Conservation (phyloP, 2,888 invertebrate species). For the Plagodis dolabraria region DNA sequence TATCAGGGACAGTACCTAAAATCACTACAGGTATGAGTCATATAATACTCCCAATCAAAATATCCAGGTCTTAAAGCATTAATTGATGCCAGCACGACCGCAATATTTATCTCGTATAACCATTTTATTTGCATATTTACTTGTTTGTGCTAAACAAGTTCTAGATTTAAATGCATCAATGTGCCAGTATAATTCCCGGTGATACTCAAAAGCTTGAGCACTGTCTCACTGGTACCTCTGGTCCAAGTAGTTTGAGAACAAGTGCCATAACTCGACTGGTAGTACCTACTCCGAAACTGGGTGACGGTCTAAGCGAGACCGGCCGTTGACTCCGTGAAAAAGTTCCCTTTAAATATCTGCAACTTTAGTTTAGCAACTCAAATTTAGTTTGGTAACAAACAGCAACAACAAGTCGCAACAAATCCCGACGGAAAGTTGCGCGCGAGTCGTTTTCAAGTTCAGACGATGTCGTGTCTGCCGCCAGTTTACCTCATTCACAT, state of each 20-base stretch:
- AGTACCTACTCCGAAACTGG: constrained; percentile 78
- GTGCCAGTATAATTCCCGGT: background rate
- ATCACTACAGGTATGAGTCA: background rate
- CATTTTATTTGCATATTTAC: too few relatives aligned
- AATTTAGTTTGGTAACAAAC: constrained; percentile 84
- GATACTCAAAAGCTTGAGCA: constrained; percentile 9
- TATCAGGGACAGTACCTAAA: constrained; percentile 1
- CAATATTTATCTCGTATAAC: too few relatives aligned
- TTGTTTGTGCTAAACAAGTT: too few relatives aligned
- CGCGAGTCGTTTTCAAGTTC: constrained; percentile 84
- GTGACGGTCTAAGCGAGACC: constrained; percentile 80
- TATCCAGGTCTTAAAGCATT: too few relatives aligned
- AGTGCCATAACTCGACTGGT: constrained; percentile 83
- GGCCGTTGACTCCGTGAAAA: constrained; percentile 85
- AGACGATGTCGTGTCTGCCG: constrained; percentile 44
- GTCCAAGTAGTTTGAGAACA: constrained; percentile 82
- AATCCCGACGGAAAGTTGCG: constrained; percentile 79
- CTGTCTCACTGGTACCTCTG: constrained; percentile 36
- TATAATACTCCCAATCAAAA: too few relatives aligned
- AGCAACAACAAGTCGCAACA: constrained; percentile 82
- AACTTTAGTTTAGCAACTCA: constrained; percentile 84
- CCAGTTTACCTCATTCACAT: constrained; percentile 11
- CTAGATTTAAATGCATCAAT: background rate
- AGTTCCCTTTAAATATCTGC: constrained; percentile 84
- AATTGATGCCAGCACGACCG: too few relatives aligned